These are phyloP conservation scores for Coremacera marginata DNA, from an alignment of 2,888 invertebrate genomes.

Conservation along the genomic window DNA sequence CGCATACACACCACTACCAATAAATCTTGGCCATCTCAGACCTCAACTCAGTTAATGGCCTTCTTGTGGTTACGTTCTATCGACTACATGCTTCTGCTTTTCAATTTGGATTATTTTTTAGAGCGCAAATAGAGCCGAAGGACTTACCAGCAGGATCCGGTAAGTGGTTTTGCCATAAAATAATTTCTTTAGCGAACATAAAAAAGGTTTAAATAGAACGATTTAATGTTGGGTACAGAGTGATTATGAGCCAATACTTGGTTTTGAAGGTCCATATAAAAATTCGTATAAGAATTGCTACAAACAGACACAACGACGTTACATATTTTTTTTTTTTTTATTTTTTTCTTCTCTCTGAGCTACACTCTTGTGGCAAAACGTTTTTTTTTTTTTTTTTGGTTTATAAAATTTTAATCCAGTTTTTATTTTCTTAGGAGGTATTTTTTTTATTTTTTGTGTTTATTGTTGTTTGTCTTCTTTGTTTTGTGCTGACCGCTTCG, in stretches of 20 bases:
- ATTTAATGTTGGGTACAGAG: no score
- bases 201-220: no score
- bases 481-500: conserved; percentile 31
- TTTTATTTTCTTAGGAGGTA: conserved; percentile 27
- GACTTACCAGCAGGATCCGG: background rate
- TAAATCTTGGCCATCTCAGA: background rate
- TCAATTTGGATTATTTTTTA: conserved; percentile 18
- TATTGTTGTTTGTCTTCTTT: conserved; percentile 13
- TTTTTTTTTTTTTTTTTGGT: conserved; percentile 18
- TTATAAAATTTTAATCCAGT: conserved; percentile 58
- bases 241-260: no score
- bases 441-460: background rate
- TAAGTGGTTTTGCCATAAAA: no score
- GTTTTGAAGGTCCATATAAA: no score
- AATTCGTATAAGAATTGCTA: no score
- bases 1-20: conserved; percentile 1
- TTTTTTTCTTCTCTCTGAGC: background rate
- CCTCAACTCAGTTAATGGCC: conserved; percentile 22
- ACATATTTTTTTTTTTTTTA: background rate
- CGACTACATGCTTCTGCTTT: conserved; percentile 28
- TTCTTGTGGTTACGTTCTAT: conserved; percentile 25
- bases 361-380: background rate
- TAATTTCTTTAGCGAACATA: no score
- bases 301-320: background rate
- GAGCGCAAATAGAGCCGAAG: background rate